phyloP scores from a whole-genome alignment of 2,888 invertebrate genomes.

The Apantesis nais region DNA sequence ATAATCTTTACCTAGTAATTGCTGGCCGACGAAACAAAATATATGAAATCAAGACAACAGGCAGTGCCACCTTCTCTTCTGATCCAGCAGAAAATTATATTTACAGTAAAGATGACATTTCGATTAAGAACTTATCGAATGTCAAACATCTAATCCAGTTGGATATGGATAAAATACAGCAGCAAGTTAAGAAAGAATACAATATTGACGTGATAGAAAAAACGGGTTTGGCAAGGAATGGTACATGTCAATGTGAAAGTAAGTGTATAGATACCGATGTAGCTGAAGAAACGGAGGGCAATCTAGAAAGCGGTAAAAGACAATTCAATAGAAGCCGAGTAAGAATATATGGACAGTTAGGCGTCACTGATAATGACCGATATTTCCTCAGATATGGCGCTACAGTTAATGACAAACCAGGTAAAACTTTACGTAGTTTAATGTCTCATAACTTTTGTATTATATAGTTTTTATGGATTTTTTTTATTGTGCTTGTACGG shows the following conservation, averaged over 20 bases:
- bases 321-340: slow-evolving; percentile 55
- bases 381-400: slow-evolving; percentile 72
- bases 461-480: too few relatives aligned
- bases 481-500: too few relatives aligned
- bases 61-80: slow-evolving; percentile 58
- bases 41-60: slow-evolving; percentile 65
- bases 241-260: neutral
- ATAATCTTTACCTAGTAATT: slow-evolving; percentile 60
- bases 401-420: slow-evolving; percentile 64
- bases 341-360: slow-evolving; percentile 67
- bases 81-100: slow-evolving; percentile 28
- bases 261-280: slow-evolving; percentile 5
- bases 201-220: slow-evolving; percentile 1
- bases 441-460: neutral
- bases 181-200: slow-evolving; percentile 45
- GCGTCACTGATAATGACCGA: slow-evolving; percentile 64
- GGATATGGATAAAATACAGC: slow-evolving; percentile 62
- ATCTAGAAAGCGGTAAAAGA: neutral
- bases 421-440: slow-evolving; percentile 46
- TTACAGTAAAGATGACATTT: slow-evolving; percentile 54
- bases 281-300: neutral
- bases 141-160: slow-evolving; percentile 58
- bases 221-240: neutral
- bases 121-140: slow-evolving; percentile 47
- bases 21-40: slow-evolving; percentile 60